These are phyloP conservation scores for Drosophila dives DNA, from an alignment of 2,888 invertebrate genomes.

Conservation along the genomic window DNA sequence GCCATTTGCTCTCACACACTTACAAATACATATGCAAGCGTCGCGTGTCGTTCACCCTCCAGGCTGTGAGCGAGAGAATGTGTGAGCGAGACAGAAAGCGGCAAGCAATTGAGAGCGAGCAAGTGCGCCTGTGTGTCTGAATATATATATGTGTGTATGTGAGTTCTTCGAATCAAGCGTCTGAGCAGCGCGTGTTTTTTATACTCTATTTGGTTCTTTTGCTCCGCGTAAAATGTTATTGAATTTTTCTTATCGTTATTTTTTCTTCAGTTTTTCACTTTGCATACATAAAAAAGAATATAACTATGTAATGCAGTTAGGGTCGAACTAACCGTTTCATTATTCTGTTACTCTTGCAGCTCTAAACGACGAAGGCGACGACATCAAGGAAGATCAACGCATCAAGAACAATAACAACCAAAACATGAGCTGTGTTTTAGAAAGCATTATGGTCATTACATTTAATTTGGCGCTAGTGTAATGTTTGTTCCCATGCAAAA, in stretches of 20 bases:
- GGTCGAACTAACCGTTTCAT: constrained; percentile 46
- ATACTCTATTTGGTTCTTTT: constrained; percentile 50
- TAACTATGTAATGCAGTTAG: constrained; percentile 25
- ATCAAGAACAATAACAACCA: constrained; percentile 16
- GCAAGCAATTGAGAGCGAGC: constrained; percentile 10
- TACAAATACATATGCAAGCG: constrained; percentile 44
- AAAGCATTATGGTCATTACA: constrained; percentile 9
- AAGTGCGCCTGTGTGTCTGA: neutral
- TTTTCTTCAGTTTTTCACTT: constrained; percentile 21
- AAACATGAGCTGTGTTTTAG: constrained; percentile 38
- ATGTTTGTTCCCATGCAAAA: constrained; percentile 57
- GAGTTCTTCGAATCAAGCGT: constrained; percentile 38
- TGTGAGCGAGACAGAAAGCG: constrained; percentile 12
- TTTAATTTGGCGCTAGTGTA: constrained; percentile 31
- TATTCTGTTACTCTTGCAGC: constrained; percentile 48
- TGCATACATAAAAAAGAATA: constrained; percentile 19
- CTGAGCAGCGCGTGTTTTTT: constrained; percentile 52
- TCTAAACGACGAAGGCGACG: constrained; percentile 45
- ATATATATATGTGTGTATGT: constrained; percentile 16
- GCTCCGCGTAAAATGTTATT: constrained; percentile 54
- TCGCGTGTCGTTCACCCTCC: constrained; percentile 77
- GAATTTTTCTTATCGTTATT: constrained; percentile 14
- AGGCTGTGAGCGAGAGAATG: constrained; percentile 25
- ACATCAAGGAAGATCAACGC: constrained; percentile 1
- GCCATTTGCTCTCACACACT: constrained; percentile 14